Conservation (phyloP, 2,113 vertebrate species). For the Crotalus tigris region DNA sequence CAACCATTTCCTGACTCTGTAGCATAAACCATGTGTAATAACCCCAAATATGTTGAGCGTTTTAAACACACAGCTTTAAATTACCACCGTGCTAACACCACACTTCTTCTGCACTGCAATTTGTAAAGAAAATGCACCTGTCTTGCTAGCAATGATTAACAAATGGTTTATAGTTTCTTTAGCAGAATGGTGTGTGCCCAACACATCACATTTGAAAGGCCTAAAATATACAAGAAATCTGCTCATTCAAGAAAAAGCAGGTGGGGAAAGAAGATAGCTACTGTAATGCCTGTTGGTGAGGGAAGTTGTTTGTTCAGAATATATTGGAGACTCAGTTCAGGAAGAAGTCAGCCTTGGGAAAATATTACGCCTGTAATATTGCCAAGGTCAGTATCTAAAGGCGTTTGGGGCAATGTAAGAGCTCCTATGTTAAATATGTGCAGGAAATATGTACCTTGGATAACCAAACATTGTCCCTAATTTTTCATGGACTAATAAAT, state of each 20-base stretch:
- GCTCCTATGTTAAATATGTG: background rate
- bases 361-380: slow-evolving; percentile 33
- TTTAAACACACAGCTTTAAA: background rate
- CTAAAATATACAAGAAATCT: rapidly evolving
- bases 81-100: background rate
- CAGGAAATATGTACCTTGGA: slow-evolving; percentile 2
- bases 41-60: background rate
- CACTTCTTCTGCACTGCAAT: background rate
- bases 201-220: background rate
- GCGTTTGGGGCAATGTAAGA: background rate
- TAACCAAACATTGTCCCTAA: background rate
- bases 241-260: background rate
- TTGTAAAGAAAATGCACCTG: background rate
- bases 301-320: slow-evolving; percentile 54
- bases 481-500: background rate
- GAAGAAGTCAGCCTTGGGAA: slow-evolving; percentile 46
- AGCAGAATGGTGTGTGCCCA: rapidly evolving
- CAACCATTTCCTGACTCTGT: background rate
- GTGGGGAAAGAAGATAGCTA: slow-evolving; percentile 43
- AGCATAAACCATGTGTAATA: background rate
- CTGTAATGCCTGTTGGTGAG: slow-evolving; percentile 30
- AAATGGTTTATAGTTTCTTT: slow-evolving; percentile 11
- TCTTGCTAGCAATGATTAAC: background rate
- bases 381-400: slow-evolving; percentile 1
- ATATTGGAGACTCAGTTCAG: slow-evolving; percentile 38